These are phyloP conservation scores for Synaphobranchus kaupii DNA, from an alignment of 2,797 vertebrate genomes.

Conservation along the genomic window DNA sequence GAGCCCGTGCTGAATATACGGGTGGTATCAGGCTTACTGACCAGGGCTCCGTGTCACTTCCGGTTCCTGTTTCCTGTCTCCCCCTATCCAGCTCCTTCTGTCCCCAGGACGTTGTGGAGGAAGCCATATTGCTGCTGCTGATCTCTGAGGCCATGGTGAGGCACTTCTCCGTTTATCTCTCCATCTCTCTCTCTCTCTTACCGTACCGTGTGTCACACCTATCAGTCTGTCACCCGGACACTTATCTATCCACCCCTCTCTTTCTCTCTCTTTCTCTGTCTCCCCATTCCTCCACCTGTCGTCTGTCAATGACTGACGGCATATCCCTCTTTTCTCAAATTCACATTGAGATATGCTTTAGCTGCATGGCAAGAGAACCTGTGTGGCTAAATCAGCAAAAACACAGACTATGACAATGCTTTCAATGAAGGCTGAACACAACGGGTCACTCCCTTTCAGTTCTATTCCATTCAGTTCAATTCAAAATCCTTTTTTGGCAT, in stretches of 20 bases:
- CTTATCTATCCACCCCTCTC: background rate
- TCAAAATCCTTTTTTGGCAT: too few species aligned
- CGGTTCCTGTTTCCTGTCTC: conserved; percentile 57
- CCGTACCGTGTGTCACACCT: conserved; percentile 25
- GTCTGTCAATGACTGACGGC: background rate
- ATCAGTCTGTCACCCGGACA: background rate
- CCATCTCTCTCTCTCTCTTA: conserved; percentile 22
- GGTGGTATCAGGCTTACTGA: conserved; percentile 12
- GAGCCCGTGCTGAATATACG: conserved; percentile 26
- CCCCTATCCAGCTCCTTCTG: conserved; percentile 85
- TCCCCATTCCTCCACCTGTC: background rate
- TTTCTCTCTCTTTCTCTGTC: background rate
- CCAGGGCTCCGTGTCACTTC: conserved; percentile 45
- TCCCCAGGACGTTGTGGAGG: conserved; percentile 96
- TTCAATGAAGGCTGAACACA: background rate
- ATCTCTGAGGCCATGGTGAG: conserved; percentile 99
- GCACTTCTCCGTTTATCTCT: conserved; percentile 28
- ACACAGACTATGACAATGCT: background rate
- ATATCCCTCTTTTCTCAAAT: background rate
- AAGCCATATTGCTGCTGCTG: conserved; percentile 91
- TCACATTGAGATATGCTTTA: background rate
- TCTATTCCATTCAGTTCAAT: background rate
- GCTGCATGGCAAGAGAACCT: background rate
- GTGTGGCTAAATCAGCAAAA: background rate
- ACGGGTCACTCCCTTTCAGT: background rate